Conservation (phyloP, 2,113 vertebrate genomes). For the Budorcas taxicolor region DNA sequence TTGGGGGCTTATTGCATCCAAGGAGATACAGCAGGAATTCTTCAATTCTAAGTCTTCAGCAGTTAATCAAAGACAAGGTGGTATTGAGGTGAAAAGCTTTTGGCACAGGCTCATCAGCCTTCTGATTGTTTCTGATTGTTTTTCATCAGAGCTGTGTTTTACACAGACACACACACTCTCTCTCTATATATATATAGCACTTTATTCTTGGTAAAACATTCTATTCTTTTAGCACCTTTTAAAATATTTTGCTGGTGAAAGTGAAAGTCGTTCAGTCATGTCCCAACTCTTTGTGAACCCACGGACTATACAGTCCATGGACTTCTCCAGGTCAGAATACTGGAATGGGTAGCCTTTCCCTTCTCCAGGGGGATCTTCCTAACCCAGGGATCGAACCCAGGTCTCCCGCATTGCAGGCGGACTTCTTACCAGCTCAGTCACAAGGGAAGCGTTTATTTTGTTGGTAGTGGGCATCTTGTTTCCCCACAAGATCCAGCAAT, state of each 20-base stretch:
- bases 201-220: not conserved
- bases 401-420: not conserved
- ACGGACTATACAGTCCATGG: not conserved
- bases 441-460: not conserved
- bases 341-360: not conserved
- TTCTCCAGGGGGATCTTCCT: not conserved
- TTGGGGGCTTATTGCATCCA: not conserved
- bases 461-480: not conserved
- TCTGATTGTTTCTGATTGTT: not conserved
- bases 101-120: not conserved
- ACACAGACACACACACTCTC: fast-evolving
- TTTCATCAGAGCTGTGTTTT: not conserved
- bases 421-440: not conserved
- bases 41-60: not conserved
- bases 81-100: not conserved
- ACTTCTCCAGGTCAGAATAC: not conserved
- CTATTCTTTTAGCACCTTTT: not conserved
- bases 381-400: not conserved
- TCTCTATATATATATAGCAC: not conserved
- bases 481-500: not conserved
- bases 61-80: not conserved
- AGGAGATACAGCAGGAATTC: not conserved
- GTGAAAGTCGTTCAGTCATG: not conserved
- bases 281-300: not conserved
- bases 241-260: not conserved